phyloP scores from a whole-genome alignment of 2,113 vertebrate genomes.

The Gnathonemus longibarbis region DNA sequence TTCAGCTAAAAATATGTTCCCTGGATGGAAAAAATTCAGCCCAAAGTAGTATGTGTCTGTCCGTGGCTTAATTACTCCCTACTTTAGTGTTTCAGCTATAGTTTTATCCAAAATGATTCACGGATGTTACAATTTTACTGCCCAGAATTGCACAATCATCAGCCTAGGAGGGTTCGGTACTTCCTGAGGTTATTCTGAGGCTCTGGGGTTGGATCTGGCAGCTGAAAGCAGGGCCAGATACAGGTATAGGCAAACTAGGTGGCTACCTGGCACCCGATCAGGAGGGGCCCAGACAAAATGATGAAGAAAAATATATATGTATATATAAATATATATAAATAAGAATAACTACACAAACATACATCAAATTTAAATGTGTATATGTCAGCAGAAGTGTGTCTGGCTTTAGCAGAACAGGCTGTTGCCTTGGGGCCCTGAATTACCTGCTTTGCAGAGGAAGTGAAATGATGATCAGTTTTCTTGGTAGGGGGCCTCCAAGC shows the following conservation, averaged over 20 bases:
- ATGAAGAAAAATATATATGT: background rate
- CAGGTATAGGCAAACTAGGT: background rate
- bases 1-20: slow-evolving; percentile 1
- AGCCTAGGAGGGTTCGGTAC: background rate
- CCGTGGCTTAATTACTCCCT: background rate
- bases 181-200: background rate
- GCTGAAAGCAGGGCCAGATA: background rate
- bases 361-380: background rate
- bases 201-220: background rate
- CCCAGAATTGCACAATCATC: background rate
- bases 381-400: background rate
- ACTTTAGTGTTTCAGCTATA: background rate
- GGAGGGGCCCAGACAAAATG: background rate
- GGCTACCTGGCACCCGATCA: background rate
- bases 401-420: background rate
- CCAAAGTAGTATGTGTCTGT: background rate
- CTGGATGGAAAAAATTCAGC: background rate
- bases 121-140: background rate
- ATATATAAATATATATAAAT: background rate
- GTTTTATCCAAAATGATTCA: background rate
- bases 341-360: background rate
- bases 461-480: background rate
- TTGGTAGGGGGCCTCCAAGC: background rate
- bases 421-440: background rate
- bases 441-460: background rate